A percentile compares a stretch with the other conserved stretches of the same genome.
phyloP scores from a whole-genome alignment of 2,888 invertebrate genomes.

The Acleris literana region DNA sequence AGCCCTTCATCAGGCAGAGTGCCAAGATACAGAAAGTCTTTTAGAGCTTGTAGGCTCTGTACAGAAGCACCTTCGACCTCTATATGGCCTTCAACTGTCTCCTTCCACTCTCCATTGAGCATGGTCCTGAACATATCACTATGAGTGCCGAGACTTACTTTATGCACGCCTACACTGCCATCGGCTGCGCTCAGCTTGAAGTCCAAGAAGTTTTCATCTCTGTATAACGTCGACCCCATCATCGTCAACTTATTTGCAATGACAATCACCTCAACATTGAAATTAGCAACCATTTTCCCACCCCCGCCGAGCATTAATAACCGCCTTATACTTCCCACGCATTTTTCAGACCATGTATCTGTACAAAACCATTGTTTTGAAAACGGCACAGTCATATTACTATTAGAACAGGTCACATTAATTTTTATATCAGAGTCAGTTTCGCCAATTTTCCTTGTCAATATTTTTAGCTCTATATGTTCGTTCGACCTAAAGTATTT shows the following conservation, averaged over 20 bases:
- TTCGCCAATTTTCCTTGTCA: too few relatives aligned
- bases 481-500: too few relatives aligned
- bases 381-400: too few relatives aligned
- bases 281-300: too few relatives aligned
- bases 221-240: conserved; percentile 41
- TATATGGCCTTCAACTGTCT: conserved; percentile 51
- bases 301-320: too few relatives aligned
- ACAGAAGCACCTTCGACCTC: conserved; percentile 52
- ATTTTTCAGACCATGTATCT: too few relatives aligned
- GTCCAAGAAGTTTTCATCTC: conserved; percentile 57
- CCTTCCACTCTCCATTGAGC: conserved; percentile 58
- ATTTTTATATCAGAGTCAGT: too few relatives aligned
- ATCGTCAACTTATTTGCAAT: background rate
- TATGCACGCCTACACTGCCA: conserved; percentile 56
- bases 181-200: conserved; percentile 59
- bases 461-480: too few relatives aligned
- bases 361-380: too few relatives aligned
- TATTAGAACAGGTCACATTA: too few relatives aligned
- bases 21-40: conserved; percentile 56
- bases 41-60: conserved; percentile 52
- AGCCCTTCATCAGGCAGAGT: conserved; percentile 51
- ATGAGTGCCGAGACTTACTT: conserved; percentile 54
- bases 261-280: background rate
- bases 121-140: conserved; percentile 57
- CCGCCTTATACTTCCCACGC: too few relatives aligned